These are phyloP conservation scores for Latheticus oryzae DNA, from an alignment of 2,888 invertebrate genomes.

Conservation along the genomic window DNA sequence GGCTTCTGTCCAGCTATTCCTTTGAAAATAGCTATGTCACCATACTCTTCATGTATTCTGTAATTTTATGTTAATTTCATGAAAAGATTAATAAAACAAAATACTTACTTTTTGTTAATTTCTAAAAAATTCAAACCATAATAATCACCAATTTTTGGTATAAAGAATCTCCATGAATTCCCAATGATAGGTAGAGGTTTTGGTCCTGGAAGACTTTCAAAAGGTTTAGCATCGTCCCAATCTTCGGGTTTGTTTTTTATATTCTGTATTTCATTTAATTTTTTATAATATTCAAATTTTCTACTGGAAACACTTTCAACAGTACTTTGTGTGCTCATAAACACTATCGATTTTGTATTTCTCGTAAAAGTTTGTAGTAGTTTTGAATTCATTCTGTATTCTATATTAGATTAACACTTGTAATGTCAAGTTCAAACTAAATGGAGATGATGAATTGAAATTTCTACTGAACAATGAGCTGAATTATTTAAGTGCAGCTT, in stretches of 20 bases:
- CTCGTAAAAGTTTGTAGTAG: no score
- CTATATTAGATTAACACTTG: no score
- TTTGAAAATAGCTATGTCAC: constrained; percentile 65
- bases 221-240: constrained; percentile 55
- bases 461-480: no score
- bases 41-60: constrained; percentile 57
- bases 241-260: constrained; percentile 48
- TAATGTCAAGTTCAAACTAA: no score
- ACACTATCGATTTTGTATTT: no score
- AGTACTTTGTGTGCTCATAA: background rate
- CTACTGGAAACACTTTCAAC: background rate
- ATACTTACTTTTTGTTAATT: constrained; percentile 45
- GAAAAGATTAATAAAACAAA: constrained; percentile 41
- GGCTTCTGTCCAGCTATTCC: constrained; percentile 54
- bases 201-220: constrained; percentile 54
- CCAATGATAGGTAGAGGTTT: constrained; percentile 57
- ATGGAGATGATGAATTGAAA: no score
- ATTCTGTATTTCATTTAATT: constrained; percentile 8
- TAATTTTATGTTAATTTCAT: no score
- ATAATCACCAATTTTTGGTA: constrained; percentile 53
- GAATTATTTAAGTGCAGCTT: no score
- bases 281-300: constrained; percentile 27
- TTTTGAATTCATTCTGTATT: no score
- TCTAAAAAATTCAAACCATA: constrained; percentile 44
- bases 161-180: constrained; percentile 53